Conservation (phyloP, 2,797 vertebrate species). For the Myripristis jacobus region DNA sequence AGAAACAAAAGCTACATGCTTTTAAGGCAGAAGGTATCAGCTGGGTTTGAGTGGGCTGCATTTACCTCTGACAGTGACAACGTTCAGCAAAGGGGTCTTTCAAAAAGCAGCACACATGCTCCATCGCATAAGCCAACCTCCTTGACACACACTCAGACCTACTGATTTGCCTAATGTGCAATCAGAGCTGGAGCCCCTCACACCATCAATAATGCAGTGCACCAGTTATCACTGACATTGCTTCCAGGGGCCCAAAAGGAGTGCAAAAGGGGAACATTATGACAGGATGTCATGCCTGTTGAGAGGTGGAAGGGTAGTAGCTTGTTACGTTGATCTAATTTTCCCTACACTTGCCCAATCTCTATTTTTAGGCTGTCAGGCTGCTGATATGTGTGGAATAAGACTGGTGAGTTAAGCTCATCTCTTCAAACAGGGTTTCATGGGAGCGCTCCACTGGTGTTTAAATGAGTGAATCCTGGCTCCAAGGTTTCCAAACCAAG, state of each 20-base stretch:
- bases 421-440: slow-evolving; percentile 59
- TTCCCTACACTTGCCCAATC: slow-evolving; percentile 35
- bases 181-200: not conserved
- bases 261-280: slow-evolving; percentile 11
- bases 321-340: slow-evolving; percentile 54
- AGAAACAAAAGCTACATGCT: not conserved
- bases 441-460: slow-evolving; percentile 21
- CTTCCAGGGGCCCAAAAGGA: not conserved
- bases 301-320: slow-evolving; percentile 2
- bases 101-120: not conserved
- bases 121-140: not conserved
- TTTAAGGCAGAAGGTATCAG: not conserved
- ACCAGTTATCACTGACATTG: slow-evolving; percentile 4
- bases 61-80: not conserved
- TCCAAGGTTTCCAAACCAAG: slow-evolving; percentile 15
- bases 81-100: not conserved
- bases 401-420: slow-evolving; percentile 60
- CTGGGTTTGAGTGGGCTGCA: not conserved
- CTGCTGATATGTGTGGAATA: slow-evolving; percentile 62
- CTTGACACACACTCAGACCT: not conserved
- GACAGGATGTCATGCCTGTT: slow-evolving; percentile 23
- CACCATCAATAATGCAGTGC: slow-evolving; percentile 7
- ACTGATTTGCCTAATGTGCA: not conserved
- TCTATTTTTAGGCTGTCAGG: slow-evolving; percentile 63
- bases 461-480: slow-evolving; percentile 36